These are phyloP conservation scores for Aphis gossypii DNA, from an alignment of 1,140 invertebrate genomes.

Conservation along the genomic window DNA sequence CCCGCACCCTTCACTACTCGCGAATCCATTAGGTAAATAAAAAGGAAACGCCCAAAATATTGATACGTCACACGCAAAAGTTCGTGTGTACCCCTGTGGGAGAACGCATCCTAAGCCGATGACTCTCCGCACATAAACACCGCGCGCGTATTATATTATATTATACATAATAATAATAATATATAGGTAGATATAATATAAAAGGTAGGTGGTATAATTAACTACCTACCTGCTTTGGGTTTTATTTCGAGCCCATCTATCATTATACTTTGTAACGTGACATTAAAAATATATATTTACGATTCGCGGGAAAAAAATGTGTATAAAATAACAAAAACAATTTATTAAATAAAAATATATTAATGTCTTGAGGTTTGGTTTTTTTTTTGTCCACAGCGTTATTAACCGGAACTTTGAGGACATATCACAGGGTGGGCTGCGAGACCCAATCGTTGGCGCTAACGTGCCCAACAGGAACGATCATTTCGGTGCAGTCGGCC, in stretches of 20 bases:
- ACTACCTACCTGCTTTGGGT: background rate
- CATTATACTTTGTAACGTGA: background rate
- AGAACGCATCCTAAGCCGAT: background rate
- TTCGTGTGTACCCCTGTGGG: conserved; percentile 40
- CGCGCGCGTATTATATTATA: background rate
- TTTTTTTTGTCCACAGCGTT: conserved; percentile 70
- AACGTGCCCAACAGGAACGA: conserved; percentile 84
- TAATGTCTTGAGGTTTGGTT: background rate
- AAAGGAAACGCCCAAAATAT: conserved; percentile 55
- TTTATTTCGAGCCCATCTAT: background rate
- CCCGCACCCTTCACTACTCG: background rate
- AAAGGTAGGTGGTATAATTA: background rate
- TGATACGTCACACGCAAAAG: conserved; percentile 58
- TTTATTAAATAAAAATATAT: conserved; percentile 2
- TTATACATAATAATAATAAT: background rate
- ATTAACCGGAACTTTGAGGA: conserved; percentile 84
- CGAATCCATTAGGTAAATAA: conserved; percentile 58
- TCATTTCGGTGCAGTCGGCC: conserved; percentile 85
- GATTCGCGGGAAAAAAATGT: background rate
- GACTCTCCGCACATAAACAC: background rate
- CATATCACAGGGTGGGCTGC: conserved; percentile 86
- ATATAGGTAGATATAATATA: background rate
- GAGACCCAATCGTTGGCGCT: conserved; percentile 84
- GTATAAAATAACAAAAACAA: background rate
- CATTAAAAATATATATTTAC: background rate